These are phyloP conservation scores for Drymodes brunneopygia DNA, from an alignment of 2,113 vertebrate species.

Conservation along the genomic window DNA sequence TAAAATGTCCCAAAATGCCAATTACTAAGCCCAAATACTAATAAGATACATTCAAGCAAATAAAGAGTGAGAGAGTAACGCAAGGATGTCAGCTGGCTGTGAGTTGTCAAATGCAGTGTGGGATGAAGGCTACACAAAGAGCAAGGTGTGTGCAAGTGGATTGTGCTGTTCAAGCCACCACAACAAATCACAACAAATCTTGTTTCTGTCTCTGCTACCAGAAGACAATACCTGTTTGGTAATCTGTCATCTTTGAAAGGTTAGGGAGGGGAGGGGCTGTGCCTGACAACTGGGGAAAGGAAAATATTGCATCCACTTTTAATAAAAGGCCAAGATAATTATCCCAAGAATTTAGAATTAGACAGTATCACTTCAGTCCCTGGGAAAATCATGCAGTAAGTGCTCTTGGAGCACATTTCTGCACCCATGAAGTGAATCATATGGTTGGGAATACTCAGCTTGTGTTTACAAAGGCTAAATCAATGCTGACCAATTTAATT, in stretches of 20 bases:
- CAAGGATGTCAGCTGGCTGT: background rate
- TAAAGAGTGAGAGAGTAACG: background rate
- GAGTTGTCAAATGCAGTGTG: background rate
- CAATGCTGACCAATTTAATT: background rate
- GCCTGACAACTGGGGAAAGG: background rate
- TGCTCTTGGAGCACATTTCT: background rate
- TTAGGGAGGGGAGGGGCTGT: fast-evolving
- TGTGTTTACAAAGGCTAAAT: background rate
- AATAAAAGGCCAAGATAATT: background rate
- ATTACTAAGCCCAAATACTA: background rate
- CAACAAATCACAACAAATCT: background rate
- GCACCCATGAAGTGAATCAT: no score
- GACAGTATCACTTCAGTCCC: background rate
- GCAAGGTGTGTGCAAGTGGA: background rate
- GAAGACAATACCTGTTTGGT: background rate
- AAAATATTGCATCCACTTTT: background rate
- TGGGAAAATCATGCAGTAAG: background rate
- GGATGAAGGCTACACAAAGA: background rate
- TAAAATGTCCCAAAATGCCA: background rate
- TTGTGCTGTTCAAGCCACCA: background rate
- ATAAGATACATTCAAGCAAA: background rate
- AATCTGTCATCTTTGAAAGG: background rate
- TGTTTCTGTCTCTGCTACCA: background rate
- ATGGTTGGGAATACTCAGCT: background rate
- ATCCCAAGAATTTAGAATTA: background rate